Base-by-base conservation (phyloP, 2,797 vertebrate species). In the Acanthiza pusilla region DNA sequence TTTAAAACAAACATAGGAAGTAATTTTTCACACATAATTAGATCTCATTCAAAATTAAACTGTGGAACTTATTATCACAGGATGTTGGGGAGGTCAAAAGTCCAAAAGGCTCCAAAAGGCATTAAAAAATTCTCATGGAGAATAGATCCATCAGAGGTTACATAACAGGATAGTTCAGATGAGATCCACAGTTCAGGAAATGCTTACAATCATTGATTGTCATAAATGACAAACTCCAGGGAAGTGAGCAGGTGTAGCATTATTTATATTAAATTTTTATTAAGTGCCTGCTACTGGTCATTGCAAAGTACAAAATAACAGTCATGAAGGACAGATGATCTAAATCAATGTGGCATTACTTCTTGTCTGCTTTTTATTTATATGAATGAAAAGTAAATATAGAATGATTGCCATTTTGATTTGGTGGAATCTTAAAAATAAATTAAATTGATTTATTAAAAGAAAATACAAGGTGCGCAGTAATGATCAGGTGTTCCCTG, bases 1-100 rank as follows among this genome's bases (percentile, higher is more conserved):
- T 72, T 83, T 91, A 85, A 96, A 92, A 74, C 66, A 92, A 96
- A 88, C 67, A 85, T 53, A 94, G 89, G 91, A 95, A 95, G 87
- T 72, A 0, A 83, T 95, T 94, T 96, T 95, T 94, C 73, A 81
- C 79, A 94, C 79, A 62, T 83, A 94, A 88, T 88, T 94, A 81
- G 75, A 85, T 88, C 51, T 66, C 50, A 51, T 38, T 84, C 38
- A 89, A 83, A 93, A 91, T 93, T 81, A 91, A 93, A 89, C 77
- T 68, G 58, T 80, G 36, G 66, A 72, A 84, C 62, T 68, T 51
- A 62, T 92, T 80, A 88, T 58, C 58, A 68, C 85, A 83, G 89
- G 87, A 89, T 81, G 72, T 40, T 88, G 63, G 34, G 23, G 42
- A 95, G 78, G 91, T 91, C 87, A 92, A 61, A 89, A 95, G 94